Evolutionary conservation across 2,888 invertebrate species (phyloP).

Genomic region (Drosophila tanythrix): DNA sequence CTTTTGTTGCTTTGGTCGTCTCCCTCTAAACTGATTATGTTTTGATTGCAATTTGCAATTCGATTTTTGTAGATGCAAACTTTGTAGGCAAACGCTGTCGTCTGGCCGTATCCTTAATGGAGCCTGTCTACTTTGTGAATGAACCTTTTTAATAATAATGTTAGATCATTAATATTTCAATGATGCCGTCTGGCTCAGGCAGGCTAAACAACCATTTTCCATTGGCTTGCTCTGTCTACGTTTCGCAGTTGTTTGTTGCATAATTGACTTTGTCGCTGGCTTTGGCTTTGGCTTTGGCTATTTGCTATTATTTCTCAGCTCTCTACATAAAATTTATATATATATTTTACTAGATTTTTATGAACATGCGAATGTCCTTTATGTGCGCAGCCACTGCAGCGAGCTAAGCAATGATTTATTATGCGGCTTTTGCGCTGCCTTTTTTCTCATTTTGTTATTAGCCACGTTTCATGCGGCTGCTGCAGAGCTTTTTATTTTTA

Average conservation of each 20-base stretch:
- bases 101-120: slow-evolving; percentile 5
- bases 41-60: slow-evolving; percentile 79
- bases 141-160: slow-evolving; percentile 66
- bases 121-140: slow-evolving; percentile 3
- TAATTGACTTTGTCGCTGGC: slow-evolving; percentile 78
- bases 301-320: slow-evolving; percentile 65
- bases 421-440: slow-evolving; percentile 65
- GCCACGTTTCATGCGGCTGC: slow-evolving; percentile 62
- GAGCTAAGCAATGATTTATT: slow-evolving; percentile 70
- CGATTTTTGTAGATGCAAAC: slow-evolving; percentile 64
- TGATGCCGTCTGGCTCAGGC: slow-evolving; percentile 60
- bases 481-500: slow-evolving; percentile 30
- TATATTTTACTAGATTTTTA: slow-evolving; percentile 66
- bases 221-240: background rate
- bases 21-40: slow-evolving; percentile 78
- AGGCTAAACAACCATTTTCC: slow-evolving; percentile 46
- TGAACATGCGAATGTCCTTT: slow-evolving; percentile 70
- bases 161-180: slow-evolving; percentile 75
- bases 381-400: slow-evolving; percentile 49
- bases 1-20: slow-evolving; percentile 9
- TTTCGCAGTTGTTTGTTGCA: slow-evolving; percentile 64
- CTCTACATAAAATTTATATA: slow-evolving; percentile 14
- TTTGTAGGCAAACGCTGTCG: slow-evolving; percentile 42
- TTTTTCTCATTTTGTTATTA: slow-evolving; percentile 62
- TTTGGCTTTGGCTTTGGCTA: slow-evolving; percentile 48